A percentile compares a stretch with the other conserved stretches of the same genome.
phyloP scores from a whole-genome alignment of 2,888 invertebrate genomes.

The Allygus modestus region DNA sequence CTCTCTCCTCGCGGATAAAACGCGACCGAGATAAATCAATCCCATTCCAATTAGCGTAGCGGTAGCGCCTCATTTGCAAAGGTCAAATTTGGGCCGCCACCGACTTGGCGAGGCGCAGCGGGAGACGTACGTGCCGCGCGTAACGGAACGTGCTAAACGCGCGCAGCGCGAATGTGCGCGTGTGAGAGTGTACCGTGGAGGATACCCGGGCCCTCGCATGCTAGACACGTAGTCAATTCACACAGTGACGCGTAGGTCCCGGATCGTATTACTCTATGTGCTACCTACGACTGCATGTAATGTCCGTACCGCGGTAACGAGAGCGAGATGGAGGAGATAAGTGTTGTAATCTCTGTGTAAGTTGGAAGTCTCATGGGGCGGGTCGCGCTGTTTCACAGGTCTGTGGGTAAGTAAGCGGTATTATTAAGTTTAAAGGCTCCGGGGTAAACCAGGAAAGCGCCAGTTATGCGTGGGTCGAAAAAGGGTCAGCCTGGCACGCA shows the following conservation, averaged over 20 bases:
- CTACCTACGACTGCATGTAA: neutral
- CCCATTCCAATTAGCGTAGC: constrained; percentile 11
- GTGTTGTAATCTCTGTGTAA: neutral
- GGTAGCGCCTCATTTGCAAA: constrained; percentile 27
- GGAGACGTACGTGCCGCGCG: constrained; percentile 24
- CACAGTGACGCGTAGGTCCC: neutral
- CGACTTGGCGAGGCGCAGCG: neutral
- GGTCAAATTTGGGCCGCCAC: constrained; percentile 30
- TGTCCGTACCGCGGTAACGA: neutral
- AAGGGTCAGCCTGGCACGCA: too few relatives aligned
- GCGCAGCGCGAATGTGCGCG: neutral
- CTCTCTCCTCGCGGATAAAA: neutral
- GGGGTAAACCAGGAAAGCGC: too few relatives aligned
- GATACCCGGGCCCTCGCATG: neutral
- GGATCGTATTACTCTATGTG: constrained; percentile 30
- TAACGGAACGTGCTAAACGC: constrained; percentile 25
- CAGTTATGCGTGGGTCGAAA: too few relatives aligned
- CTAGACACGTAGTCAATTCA: constrained; percentile 40
- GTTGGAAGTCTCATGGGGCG: neutral
- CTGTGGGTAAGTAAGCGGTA: too few relatives aligned
- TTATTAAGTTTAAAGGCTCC: neutral
- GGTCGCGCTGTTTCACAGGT: neutral
- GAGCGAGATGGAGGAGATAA: neutral
- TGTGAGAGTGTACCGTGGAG: neutral
- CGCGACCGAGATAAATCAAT: constrained; percentile 35